Evolutionary conservation across 2,888 invertebrate species (phyloP).

Genomic region (Mesodorylaimus sp.): DNA sequence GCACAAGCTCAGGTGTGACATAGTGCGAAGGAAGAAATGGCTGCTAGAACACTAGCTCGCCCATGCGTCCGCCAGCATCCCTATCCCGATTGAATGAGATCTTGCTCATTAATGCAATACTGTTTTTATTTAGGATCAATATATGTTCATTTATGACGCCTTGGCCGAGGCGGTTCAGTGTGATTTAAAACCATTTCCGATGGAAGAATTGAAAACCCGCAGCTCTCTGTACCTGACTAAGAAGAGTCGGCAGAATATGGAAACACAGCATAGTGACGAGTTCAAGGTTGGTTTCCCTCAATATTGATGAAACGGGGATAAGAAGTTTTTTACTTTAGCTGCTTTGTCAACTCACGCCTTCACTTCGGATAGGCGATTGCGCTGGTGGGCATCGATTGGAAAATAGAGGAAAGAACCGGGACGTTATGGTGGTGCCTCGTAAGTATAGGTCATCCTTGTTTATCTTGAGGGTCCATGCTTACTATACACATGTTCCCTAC

Average conservation of each 20-base stretch:
- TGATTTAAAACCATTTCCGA: slow-evolving; percentile 85
- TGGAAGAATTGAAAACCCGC: slow-evolving; percentile 49
- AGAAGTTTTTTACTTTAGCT: slow-evolving; percentile 24
- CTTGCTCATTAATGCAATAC: neutral
- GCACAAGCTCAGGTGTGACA: no score
- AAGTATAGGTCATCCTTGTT: slow-evolving; percentile 20
- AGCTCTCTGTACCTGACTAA: neutral
- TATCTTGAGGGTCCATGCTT: no score
- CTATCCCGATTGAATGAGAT: no score
- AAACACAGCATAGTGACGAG: slow-evolving; percentile 1
- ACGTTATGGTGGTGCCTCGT: slow-evolving; percentile 50
- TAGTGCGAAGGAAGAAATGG: no score
- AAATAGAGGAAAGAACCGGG: slow-evolving; percentile 88
- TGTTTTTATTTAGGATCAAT: slow-evolving; percentile 57
- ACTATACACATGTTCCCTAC: no score
- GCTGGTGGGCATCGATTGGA: slow-evolving; percentile 94
- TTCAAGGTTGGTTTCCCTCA: neutral
- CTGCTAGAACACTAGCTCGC: no score
- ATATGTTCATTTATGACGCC: slow-evolving; percentile 89
- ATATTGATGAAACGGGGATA: neutral
- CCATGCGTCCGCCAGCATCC: no score
- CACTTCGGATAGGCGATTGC: slow-evolving; percentile 92
- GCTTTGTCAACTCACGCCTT: slow-evolving; percentile 47
- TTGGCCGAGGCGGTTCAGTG: slow-evolving; percentile 78
- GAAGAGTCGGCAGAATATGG: neutral